Conservation (phyloP, 2,888 invertebrate species). For the Phlogophora meticulosa region DNA sequence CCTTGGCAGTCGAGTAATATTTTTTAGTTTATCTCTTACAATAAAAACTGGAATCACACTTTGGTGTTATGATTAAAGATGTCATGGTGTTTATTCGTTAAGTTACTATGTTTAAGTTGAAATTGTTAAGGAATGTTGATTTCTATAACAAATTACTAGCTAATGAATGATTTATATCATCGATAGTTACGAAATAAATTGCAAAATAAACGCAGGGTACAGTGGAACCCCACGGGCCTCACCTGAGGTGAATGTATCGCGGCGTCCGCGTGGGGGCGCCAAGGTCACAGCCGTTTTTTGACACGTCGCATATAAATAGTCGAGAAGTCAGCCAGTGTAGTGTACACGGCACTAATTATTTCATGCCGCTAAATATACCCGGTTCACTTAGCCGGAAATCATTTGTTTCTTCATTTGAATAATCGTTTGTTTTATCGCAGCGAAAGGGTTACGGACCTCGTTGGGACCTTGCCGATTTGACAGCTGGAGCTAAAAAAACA, state of each 20-base stretch:
- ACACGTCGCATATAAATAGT: constrained; percentile 88
- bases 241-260: constrained; percentile 89
- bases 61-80: constrained; percentile 14
- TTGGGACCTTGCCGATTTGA: constrained; percentile 72
- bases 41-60: constrained; percentile 6
- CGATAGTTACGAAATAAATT: constrained; percentile 64
- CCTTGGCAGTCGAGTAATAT: constrained; percentile 40
- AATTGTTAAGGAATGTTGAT: neutral
- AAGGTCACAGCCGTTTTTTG: constrained; percentile 90
- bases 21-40: constrained; percentile 24
- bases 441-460: constrained; percentile 82
- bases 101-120: neutral
- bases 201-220: constrained; percentile 71
- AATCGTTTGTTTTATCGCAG: constrained; percentile 79
- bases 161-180: constrained; percentile 35
- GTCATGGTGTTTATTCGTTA: neutral
- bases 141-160: neutral
- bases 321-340: constrained; percentile 77
- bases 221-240: constrained; percentile 83
- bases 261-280: constrained; percentile 88
- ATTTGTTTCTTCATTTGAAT: constrained; percentile 86
- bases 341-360: constrained; percentile 80
- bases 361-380: constrained; percentile 76
- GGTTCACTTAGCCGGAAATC: constrained; percentile 84
- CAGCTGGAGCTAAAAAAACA: constrained; percentile 58